Conservation (phyloP, 2,797 vertebrate species). For the Podarcis lilfordi region DNA sequence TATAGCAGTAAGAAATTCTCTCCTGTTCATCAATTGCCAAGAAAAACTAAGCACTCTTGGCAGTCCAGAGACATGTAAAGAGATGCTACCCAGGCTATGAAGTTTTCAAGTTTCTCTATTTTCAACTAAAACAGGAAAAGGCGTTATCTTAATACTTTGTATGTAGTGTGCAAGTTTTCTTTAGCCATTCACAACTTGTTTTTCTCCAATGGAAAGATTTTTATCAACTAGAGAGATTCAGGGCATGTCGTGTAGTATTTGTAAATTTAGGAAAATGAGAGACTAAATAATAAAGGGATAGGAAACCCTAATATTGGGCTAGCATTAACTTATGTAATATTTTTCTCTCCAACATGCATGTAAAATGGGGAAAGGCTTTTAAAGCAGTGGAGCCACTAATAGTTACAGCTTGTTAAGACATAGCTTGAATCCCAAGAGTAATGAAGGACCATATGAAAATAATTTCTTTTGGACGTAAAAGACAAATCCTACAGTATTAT, state of each 20-base stretch:
- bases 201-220: background rate
- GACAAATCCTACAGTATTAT: background rate
- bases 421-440: background rate
- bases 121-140: background rate
- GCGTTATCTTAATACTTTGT: background rate
- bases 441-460: background rate
- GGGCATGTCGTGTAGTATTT: background rate
- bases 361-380: background rate
- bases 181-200: background rate
- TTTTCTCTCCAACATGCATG: background rate
- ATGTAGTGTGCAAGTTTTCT: background rate
- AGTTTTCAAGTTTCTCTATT: background rate
- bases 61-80: slow-evolving; percentile 7
- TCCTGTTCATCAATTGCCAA: slow-evolving; percentile 37
- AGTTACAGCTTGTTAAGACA: background rate
- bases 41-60: slow-evolving; percentile 36
- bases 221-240: background rate
- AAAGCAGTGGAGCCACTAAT: background rate
- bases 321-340: background rate
- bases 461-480: background rate
- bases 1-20: slow-evolving; percentile 21
- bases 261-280: background rate
- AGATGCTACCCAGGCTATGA: background rate
- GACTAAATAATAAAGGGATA: background rate
- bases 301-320: background rate